Evolutionary conservation across 2,113 vertebrate genomes (phyloP).

Genomic region (Microcebus lehilahytsara): DNA sequence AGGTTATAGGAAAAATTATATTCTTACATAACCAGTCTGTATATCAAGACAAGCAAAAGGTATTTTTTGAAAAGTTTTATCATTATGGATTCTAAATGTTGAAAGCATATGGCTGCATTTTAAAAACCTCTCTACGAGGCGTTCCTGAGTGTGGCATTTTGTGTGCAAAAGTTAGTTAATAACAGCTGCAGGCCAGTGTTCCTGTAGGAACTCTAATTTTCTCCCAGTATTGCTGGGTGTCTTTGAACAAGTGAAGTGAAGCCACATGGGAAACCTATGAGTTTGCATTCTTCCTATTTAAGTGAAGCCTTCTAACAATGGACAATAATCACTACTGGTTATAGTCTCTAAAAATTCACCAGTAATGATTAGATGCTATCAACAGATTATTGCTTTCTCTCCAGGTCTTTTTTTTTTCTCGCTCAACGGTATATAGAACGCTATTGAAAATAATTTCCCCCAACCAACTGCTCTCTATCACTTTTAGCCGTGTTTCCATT

Average conservation of each 20-base stretch:
- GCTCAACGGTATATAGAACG: background rate
- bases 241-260: constrained; percentile 79
- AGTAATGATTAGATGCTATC: constrained; percentile 56
- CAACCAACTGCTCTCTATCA: background rate
- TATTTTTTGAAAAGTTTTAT: too few species aligned
- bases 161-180: constrained; percentile 78
- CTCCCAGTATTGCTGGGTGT: constrained; percentile 70
- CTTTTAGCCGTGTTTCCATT: constrained; percentile 35
- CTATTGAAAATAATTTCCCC: constrained; percentile 49
- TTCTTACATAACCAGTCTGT: too few species aligned
- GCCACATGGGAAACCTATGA: constrained; percentile 72
- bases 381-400: constrained; percentile 40
- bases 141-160: too few species aligned
- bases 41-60: too few species aligned
- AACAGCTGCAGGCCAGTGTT: constrained; percentile 79
- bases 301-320: constrained; percentile 70
- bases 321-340: constrained; percentile 51
- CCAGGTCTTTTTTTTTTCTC: background rate
- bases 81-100: too few species aligned
- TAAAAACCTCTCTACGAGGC: too few species aligned
- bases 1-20: too few species aligned
- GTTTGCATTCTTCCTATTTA: constrained; percentile 75
- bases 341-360: constrained; percentile 57
- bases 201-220: constrained; percentile 64
- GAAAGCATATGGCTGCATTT: too few species aligned